Evolutionary conservation across 2,113 vertebrate species (phyloP), one percentile per base, ranked within the genome.

Genomic region (Dicrurus megarhynchus): DNA sequence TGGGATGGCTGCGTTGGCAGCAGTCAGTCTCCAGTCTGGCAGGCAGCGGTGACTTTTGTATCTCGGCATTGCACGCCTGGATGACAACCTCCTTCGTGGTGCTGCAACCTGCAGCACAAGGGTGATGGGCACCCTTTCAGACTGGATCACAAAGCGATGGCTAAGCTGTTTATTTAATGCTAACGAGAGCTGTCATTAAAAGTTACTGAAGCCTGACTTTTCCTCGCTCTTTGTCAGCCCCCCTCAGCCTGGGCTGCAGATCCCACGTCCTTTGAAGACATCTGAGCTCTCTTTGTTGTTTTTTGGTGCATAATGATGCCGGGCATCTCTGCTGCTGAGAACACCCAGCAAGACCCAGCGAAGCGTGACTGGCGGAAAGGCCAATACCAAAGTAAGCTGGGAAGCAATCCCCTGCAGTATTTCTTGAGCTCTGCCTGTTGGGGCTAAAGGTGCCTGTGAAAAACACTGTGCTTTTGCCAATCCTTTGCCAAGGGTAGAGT

Each of bases 131-230:
- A 85, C 60, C 81, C 95, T 92, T 96, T 97, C 97, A 96, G 82
- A 98, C 93, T 90, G 95, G 95, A 93, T 97, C 98, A 96, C 98
- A 98, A 97, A 88, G 75, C 46, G 84, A 98, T 44, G 90, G 96
- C 97, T 93, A 95, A 95, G 94, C 93, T 98, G 98, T 97, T 98
- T 97, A 99, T 98, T 98, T 98, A 99, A 98, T 98, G 98, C 97
- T 98, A 98, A 99, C 97, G 76, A 95, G 97, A 97, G 96, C 97
- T 97, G 97, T 98, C 98, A 98, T 98, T 98, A 98, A 98, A 98
- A 97, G 97, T 98, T 98, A 98, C 98, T 98, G 97, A 98, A 98
- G 98, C 98, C 98, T 98, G 96, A 98, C 97, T 97, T 98, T 97
- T 97, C 96, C 96, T 98, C 86, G 49, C 96, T 98, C 98, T 98